Evolutionary conservation across 1,140 invertebrate genomes (phyloP), one percentile per base, ranked within the genome.

Genomic region (Drosophila pseudoobscura): DNA sequence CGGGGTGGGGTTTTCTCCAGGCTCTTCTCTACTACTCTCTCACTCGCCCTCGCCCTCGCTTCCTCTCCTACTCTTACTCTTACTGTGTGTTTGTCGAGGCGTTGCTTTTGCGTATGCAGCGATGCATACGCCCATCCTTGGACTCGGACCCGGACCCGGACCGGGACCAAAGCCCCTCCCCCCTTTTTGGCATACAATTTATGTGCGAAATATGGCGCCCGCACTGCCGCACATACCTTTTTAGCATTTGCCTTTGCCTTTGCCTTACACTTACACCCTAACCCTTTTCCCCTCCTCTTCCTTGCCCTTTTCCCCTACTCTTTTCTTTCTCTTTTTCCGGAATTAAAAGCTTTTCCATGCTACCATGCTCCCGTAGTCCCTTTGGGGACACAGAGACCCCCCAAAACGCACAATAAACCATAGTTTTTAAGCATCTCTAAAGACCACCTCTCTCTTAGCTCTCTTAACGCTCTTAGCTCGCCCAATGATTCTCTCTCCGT

Each of bases 181-280:
- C 3, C 31, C 31, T 9, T 3, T 2, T 58, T 78, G 78, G 68
- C 82, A 75, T 66, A 88, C 83, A 87, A 85, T 87, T 85, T 82
- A 85, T 85, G 82, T 85, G 82, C 83, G 74, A 82, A 87, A 88
- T 82, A 88, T 87, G 82, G 82, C 80, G 82, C 72, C 71, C 49
- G 55, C 57, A 39, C 54, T 53, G 35, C 66, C 66, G 64, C 52
- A 70, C 52, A 70, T 39, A 39, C 47, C 78, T 58, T 73, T 85
- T 85, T 74, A 66, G 56, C 35, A 39, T 73, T 73, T 63, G 44
- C 80, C 70, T 63, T 68, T 54, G 53, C 62, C 45, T 39, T 43
- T 41, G 26, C 50, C 51, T 45, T 29, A 26, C 24, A 26, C 24
- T 45, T 29, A 26, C 4, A 26, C 24, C 7, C 53, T 29, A 58